Base-by-base conservation (phyloP, 2,797 vertebrate genomes). In the Anolis apletophallus region DNA sequence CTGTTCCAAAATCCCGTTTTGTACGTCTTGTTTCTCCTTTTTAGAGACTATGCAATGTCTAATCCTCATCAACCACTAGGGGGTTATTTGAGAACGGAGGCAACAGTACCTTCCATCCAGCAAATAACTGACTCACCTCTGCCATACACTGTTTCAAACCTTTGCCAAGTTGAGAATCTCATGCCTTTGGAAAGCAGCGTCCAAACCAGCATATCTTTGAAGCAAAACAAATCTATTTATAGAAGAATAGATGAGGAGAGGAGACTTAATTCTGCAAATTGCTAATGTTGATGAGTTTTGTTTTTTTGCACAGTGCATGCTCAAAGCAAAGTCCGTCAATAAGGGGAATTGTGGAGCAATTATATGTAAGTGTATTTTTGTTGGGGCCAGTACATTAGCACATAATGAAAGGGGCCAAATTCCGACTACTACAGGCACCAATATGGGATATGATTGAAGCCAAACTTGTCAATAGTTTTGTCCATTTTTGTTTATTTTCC, bases 301-400 rank as follows among this genome's bases (percentile, higher is more conserved):
- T 46, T n/a, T 23, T 9, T 92, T 93, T 87, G 87, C 74, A 90
- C 88, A 91, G 91, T 85, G 72, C 93, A 84, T 93, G 92, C 90
- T 88, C 80, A 92, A 95, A 67, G 91, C 91, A 92, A 93, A 87
- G 88, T 89, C 92, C 81, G 88, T 80, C 72, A 21, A 61, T 92
- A 93, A 90, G 94, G 93, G 93, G 93, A 90, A 87, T n/a, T 89
- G 89, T 92, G 93, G 90, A 90, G 91, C 91, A 93, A 90, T 93
- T 94, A 88, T 84, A 93, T 93, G 90, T 89, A 93, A 89, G 87
- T 91, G 88, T 87, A 69, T 40, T 16, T 46, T 86, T 34, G 93
- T 93, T 91, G 90, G 16, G 88, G 87, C 89, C 91, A 91, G 88
- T 93, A 86, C 76, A 91, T 94, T 93, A 80, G 89, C 86, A 91